Percentiles rank a stretch among this genome's conserved stretches.
Conservation (phyloP, 2,113 vertebrate genomes). For the Anolis sagrei region DNA sequence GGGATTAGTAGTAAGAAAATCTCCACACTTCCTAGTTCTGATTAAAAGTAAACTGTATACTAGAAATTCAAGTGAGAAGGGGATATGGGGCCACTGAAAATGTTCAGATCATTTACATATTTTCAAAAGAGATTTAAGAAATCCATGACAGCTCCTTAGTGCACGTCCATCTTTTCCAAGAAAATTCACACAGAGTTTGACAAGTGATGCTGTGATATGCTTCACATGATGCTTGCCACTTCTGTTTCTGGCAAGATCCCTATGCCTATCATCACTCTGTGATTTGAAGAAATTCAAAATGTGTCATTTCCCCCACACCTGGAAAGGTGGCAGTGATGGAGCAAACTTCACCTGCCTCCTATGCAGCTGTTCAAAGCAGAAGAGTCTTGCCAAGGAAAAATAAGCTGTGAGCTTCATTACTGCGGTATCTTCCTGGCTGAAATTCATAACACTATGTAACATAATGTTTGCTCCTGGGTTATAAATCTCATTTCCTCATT, state of each 20-base stretch:
- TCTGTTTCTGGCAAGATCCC: neutral
- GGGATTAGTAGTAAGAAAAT: no score
- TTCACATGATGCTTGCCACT: neutral
- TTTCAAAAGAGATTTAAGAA: neutral
- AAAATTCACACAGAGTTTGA: neutral
- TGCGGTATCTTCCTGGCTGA: neutral
- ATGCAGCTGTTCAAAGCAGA: neutral
- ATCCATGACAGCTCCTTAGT: neutral
- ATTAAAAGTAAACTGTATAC: neutral
- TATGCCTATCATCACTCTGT: neutral
- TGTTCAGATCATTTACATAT: neutral
- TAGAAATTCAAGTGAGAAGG: neutral
- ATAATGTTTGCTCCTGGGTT: no score
- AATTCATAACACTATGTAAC: neutral
- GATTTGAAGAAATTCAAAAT: neutral
- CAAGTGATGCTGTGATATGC: neutral
- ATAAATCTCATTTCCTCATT: no score
- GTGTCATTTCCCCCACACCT: neutral
- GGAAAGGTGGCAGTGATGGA: neutral
- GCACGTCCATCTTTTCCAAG: neutral
- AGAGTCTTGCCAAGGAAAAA: neutral
- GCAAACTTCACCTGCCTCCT: neutral
- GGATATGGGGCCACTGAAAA: neutral
- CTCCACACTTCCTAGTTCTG: neutral
- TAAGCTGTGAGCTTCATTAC: neutral